Percentiles rank a stretch among this genome's conserved stretches.
These are phyloP conservation scores for Oreotrochilus melanogaster DNA, from an alignment of 2,113 vertebrate species.

Conservation along the genomic window DNA sequence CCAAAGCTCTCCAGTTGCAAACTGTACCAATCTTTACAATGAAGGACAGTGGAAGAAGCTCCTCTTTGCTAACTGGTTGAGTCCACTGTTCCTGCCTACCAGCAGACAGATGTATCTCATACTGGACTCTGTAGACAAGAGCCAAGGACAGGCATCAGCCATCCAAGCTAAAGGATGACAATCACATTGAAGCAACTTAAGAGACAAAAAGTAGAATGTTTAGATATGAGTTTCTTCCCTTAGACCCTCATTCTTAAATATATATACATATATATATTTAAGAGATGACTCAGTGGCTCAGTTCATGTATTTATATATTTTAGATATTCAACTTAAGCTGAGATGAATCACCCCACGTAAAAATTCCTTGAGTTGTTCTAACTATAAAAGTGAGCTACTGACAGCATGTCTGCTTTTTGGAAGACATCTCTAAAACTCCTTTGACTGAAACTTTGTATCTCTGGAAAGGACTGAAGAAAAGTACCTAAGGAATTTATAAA, in stretches of 20 bases:
- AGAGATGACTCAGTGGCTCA: background rate
- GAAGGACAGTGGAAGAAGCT: background rate
- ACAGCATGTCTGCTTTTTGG: background rate
- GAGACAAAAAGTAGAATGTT: background rate
- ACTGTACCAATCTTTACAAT: background rate
- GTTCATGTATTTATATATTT: background rate
- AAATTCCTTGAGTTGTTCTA: background rate
- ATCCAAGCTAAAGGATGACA: background rate
- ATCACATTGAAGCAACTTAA: background rate
- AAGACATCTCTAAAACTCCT: background rate
- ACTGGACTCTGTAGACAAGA: background rate
- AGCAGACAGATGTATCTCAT: rapidly evolving
- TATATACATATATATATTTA: background rate
- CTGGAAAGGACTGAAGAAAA: background rate
- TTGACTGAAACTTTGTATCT: background rate
- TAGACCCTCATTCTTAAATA: background rate
- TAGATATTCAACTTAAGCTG: rapidly evolving
- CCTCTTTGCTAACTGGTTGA: background rate
- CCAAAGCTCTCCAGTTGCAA: background rate
- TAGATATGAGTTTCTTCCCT: background rate
- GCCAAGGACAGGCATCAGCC: background rate
- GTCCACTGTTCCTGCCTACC: background rate
- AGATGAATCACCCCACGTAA: background rate
- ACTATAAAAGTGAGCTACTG: background rate
- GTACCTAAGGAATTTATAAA: background rate